Evolutionary conservation across 2,888 invertebrate genomes (phyloP), one percentile per base, ranked within the genome.

Genomic region (Smittia sp.): DNA sequence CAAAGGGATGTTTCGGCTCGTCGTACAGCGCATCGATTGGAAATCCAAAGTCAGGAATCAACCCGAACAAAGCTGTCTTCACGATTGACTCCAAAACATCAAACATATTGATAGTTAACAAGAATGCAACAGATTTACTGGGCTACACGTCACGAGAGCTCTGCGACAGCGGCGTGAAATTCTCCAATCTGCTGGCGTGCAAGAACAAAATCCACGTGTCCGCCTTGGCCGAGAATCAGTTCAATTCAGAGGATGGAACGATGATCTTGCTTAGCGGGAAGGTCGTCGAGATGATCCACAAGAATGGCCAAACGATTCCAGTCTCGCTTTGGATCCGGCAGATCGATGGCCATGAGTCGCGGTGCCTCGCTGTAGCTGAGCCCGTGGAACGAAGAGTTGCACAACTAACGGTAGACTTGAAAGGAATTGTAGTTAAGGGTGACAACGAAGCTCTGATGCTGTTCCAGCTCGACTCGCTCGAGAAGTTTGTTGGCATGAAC

Each of bases 31-130:
- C 75, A 25, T 76, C 77, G 39, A 72, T 76, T 66, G 74, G 76
- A n/a, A 76, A 76, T 68, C 75, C 77, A 18, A 84, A 84, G 75
- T 75, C 77, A 7, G 78, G 81, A n/a, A 84, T 87, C 65, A 89
- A 88, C 79, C 87, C 87, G 1, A 88, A 86, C 80, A 89, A 89
- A 79, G 89, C 88, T 73, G 86, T 89, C 1, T 88, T 89, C 77
- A 89, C 89, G 27, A 86, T 89, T 75, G 86, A 89, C 80, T 85
- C 86, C 6, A 86, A 85, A 75, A 85, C 87, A 38, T 86, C 87
- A 20, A 87, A 88, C 87, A 88, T 89, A 75, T 81, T 89, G 18
- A 87, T 88, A 78, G 88, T 88, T 13, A 89, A 89, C 81, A 87
- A 85, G 78, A 87, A 87, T 79, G 89, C 89, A 4, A 88, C 87